phyloP scores from a whole-genome alignment of 1,140 invertebrate genomes.

The Drosophila bipectinata region DNA sequence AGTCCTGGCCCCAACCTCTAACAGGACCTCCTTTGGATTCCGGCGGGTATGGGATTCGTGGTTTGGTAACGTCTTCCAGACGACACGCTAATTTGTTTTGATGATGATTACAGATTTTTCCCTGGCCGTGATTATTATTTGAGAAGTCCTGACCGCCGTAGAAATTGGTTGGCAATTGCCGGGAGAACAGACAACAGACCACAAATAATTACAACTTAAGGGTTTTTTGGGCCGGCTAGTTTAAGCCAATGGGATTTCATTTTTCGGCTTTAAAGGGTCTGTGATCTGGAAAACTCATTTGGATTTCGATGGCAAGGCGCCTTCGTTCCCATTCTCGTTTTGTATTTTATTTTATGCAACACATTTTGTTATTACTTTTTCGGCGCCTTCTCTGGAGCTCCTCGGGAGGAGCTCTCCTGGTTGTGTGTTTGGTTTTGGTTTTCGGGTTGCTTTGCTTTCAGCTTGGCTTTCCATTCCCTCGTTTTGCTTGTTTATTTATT shows the following conservation, averaged over 20 bases:
- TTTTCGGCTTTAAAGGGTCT: conserved; percentile 6
- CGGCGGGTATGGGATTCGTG: conserved; percentile 6
- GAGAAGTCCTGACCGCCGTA: background rate
- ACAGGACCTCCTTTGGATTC: conserved; percentile 4
- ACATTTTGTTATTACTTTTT: conserved; percentile 46
- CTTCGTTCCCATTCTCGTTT: background rate
- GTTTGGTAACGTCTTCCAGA: conserved; percentile 55
- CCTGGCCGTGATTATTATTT: conserved; percentile 51
- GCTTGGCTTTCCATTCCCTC: conserved; percentile 47
- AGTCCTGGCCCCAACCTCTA: background rate
- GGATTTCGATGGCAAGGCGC: conserved; percentile 26
- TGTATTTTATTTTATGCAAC: conserved; percentile 43
- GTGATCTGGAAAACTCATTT: conserved; percentile 28
- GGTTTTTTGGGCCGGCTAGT: conserved; percentile 20
- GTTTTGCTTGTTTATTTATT: conserved; percentile 77
- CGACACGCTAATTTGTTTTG: conserved; percentile 72
- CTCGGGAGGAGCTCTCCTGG: conserved; percentile 4
- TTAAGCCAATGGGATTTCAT: conserved; percentile 23
- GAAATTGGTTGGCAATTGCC: conserved; percentile 32
- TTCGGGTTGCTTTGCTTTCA: conserved; percentile 54
- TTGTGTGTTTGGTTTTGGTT: conserved; percentile 57
- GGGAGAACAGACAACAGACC: conserved; percentile 8
- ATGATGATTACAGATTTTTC: conserved; percentile 42
- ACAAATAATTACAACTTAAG: conserved; percentile 65
- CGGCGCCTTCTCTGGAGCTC: conserved; percentile 2